phyloP scores from a whole-genome alignment of 2,797 vertebrate genomes.

The Scleropages formosus region DNA sequence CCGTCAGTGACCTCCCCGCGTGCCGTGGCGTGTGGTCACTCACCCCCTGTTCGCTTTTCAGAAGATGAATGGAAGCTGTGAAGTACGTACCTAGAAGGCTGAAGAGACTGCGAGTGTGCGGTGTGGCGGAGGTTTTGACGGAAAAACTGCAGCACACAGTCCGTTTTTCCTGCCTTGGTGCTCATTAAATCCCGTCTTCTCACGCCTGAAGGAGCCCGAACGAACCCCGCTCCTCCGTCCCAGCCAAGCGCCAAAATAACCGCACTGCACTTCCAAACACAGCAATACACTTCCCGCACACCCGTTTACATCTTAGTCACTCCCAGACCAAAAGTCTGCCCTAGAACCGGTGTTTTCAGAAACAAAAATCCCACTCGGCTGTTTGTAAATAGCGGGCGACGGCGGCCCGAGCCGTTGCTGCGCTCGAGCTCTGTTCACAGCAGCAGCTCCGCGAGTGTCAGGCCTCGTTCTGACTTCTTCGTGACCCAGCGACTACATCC shows the following conservation, averaged over 20 bases:
- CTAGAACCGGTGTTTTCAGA: neutral
- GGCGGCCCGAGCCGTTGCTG: neutral
- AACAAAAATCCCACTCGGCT: neutral
- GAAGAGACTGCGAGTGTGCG: neutral
- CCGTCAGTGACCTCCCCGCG: too few relatives aligned
- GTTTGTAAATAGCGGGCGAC: slow-evolving; percentile 29
- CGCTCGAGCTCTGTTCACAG: neutral
- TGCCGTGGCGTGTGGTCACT: too few relatives aligned
- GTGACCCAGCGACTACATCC: slow-evolving; percentile 33
- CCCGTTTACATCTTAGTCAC: slow-evolving; percentile 1
- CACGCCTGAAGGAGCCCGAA: slow-evolving; percentile 27
- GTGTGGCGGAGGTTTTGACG: neutral
- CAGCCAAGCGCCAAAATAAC: slow-evolving; percentile 40
- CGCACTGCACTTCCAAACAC: slow-evolving; percentile 35
- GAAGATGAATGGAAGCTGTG: slow-evolving; percentile 27
- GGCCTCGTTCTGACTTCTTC: slow-evolving; percentile 34
- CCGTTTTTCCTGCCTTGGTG: slow-evolving; percentile 21
- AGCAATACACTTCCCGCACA: slow-evolving; percentile 7
- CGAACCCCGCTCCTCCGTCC: slow-evolving; percentile 16
- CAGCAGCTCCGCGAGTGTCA: slow-evolving; percentile 19
- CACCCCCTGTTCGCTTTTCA: neutral
- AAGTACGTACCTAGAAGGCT: slow-evolving; percentile 24
- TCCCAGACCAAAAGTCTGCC: neutral
- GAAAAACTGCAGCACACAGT: neutral
- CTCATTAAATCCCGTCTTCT: slow-evolving; percentile 30